Evolutionary conservation across 1,140 invertebrate species (phyloP), one percentile per base, ranked within the genome.

Genomic region (Pogonus chalceus): DNA sequence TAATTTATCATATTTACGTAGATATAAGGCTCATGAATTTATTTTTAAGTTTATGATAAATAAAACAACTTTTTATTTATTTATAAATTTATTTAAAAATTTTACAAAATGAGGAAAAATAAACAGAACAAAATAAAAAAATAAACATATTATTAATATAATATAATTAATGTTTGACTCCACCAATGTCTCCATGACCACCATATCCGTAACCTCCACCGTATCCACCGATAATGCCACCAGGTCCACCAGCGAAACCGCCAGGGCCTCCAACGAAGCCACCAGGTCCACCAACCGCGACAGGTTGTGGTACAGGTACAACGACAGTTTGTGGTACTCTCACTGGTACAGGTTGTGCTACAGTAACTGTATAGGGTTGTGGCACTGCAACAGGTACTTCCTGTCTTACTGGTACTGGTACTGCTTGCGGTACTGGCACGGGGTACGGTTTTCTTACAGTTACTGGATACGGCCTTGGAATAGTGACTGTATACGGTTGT

Each of bases 381-480:
- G 63, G 63, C 21, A 65, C 59, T 49, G 52, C 50, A 37, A 64
- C 57, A 48, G 54, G 56, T 9, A 60, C 57, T 12, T 61, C 59
- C 47, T 64, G 61, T 2, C 62, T 58, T 26, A 62, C 58, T 43
- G 61, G 58, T 31, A 66, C 57, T 16, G 52, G 56, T 16, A 66
- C 59, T 12, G 61, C 51, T 55, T 58, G 55, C 2, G 60, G 58
- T 31, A 64, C 58, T 47, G 62, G 52, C 35, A 64, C 58, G 31
- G 64, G 62, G 18, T 62, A 57, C 54, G 56, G 58, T 20, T 56
- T 48, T 39, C 55, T 58, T 3, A 62, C 61, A 16, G 59, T 53
- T 4, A 65, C 62, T 46, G 61, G 62, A 16, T 62, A 60, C 48
- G 63, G 56, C 63, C 68, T 70, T 58, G 64, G 70, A 54, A 62